These are phyloP conservation scores for Drosophila oshimai DNA, from an alignment of 1,140 invertebrate genomes.

Conservation along the genomic window DNA sequence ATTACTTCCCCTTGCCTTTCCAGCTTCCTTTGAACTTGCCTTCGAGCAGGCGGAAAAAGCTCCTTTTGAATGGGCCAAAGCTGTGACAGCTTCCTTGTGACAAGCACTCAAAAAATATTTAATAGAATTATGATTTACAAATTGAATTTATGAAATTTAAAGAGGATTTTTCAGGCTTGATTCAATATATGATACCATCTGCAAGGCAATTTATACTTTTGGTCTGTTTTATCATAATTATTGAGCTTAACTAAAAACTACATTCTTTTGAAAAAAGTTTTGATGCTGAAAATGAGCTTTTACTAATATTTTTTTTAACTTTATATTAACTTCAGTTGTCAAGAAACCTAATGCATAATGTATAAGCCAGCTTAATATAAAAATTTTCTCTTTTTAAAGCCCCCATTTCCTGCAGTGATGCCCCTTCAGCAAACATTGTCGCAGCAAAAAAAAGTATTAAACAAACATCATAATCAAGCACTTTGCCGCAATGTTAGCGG, in stretches of 20 bases:
- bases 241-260: too few species aligned
- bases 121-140: not conserved
- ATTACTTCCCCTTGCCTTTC: not conserved
- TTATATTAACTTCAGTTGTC: too few species aligned
- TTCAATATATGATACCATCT: too few species aligned
- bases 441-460: conserved; percentile 42
- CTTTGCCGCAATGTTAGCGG: conserved; percentile 54
- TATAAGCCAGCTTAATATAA: not conserved
- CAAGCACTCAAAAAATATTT: conserved; percentile 2
- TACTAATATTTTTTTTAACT: not conserved
- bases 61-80: conserved; percentile 29
- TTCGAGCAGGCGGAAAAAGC: conserved; percentile 14
- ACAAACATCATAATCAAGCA: conserved; percentile 76
- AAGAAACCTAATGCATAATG: not conserved
- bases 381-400: not conserved
- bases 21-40: conserved; percentile 66
- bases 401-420: conserved; percentile 34
- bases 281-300: too few species aligned
- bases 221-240: too few species aligned
- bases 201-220: too few species aligned
- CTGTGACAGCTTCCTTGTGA: conserved; percentile 23
- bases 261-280: too few species aligned
- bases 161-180: not conserved
- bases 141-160: too few species aligned
- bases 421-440: conserved; percentile 26